Evolutionary conservation across 2,888 invertebrate species (phyloP), one percentile per base, ranked within the genome.

Genomic region (Papilio gigon): DNA sequence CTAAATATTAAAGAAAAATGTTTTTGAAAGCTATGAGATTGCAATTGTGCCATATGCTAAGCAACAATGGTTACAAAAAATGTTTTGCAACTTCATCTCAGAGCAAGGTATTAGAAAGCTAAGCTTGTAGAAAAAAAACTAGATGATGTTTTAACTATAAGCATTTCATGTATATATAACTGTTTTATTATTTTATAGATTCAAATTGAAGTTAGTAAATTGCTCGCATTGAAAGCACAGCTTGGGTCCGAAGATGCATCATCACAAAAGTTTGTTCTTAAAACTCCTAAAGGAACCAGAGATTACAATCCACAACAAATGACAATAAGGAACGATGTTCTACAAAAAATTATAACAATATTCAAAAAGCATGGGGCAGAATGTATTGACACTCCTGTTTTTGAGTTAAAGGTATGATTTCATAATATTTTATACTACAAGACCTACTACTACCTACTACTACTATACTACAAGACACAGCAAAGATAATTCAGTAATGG

Each of bases 281-380:
- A 98, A 90, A 97, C 97, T 0, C 95, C 98, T 0, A 98, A 98
- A 87, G 97, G 99, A 4, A 99, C 99, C 0, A 93, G 98, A 68
- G 99, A 99, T 85, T 99, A 97, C 90, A 95, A 94, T 70, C 98
- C 99, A 0, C 95, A 96, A 77, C 98, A 99, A 89, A 99, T 99
- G 98, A 95, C 97, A 0, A 93, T 99, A 70, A 94, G 99, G 35
- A 95, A 97, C 78, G 93, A 94, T 71, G 97, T 98, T 0, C 92
- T 99, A 74, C 94, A 96, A 71, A 97, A 96, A 87, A 97, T 99
- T 73, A 93, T 97, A 25, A 87, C 94, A 4, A 96, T 98, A 67
- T 99, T 99, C 84, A 98, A 99, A 84, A 96, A 95, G 73, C 99
- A 99, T 81, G 99, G 99, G 44, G 99, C 98, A 20, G 98, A 98